Conservation (phyloP, 2,113 vertebrate genomes). For the Gnathonemus longibarbis region DNA sequence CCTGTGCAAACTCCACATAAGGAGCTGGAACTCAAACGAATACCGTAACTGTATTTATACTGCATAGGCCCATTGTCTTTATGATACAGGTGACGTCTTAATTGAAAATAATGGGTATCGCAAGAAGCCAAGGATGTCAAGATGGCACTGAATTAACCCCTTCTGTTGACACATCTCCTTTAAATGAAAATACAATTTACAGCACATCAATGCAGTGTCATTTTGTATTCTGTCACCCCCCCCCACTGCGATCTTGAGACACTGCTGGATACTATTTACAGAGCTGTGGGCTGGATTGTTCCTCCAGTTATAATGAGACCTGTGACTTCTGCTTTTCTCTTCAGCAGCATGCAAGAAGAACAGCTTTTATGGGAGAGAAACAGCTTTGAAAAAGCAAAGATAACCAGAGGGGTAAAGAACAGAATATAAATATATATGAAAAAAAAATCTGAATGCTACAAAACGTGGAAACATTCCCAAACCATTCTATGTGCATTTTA, state of each 20-base stretch:
- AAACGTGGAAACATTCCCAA: conserved; percentile 47
- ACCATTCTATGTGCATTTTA: conserved; percentile 72
- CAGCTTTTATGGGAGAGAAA: neutral
- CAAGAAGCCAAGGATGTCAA: conserved; percentile 28
- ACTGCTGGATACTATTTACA: conserved; percentile 46
- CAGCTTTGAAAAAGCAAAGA: conserved; percentile 26
- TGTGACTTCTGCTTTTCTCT: conserved; percentile 40
- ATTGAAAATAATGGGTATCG: neutral
- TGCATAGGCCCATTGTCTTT: neutral
- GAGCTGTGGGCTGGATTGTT: conserved; percentile 29
- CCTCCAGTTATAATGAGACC: conserved; percentile 35
- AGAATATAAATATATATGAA: neutral
- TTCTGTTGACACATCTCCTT: conserved; percentile 52
- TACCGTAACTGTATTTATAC: neutral
- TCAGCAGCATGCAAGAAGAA: conserved; percentile 43
- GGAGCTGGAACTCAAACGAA: neutral
- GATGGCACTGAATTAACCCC: conserved; percentile 35
- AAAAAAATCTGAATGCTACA: conserved; percentile 45
- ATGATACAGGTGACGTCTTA: neutral
- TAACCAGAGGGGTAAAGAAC: conserved; percentile 15
- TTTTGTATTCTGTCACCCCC: conserved; percentile 15
- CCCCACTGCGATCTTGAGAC: neutral
- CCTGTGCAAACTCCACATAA: neutral
- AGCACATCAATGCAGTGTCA: conserved; percentile 55
- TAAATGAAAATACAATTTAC: conserved; percentile 65